phyloP scores from a whole-genome alignment of 2,888 invertebrate species.

The Athalia rosae region DNA sequence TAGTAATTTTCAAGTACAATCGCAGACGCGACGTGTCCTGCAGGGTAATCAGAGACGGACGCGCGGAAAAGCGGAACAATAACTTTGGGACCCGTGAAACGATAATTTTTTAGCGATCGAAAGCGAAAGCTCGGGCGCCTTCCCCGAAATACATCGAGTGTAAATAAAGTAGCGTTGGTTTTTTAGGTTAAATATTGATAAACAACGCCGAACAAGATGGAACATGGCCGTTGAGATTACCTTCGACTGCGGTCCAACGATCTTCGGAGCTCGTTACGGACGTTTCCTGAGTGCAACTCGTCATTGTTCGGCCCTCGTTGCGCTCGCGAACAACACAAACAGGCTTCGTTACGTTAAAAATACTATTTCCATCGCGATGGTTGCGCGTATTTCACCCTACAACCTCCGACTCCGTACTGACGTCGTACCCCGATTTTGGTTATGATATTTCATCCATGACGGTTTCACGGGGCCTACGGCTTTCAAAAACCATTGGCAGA shows the following conservation, averaged over 20 bases:
- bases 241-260: conserved; percentile 33
- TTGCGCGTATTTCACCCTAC: background rate
- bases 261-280: conserved; percentile 31
- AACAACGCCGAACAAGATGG: conserved; percentile 44
- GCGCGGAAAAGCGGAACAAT: too few species aligned
- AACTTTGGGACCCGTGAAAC: too few species aligned
- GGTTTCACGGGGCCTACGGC: conserved; percentile 10
- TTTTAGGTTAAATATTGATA: conserved; percentile 51
- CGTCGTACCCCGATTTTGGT: conserved; percentile 3
- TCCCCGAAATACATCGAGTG: too few species aligned
- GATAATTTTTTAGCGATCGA: too few species aligned
- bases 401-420: conserved; percentile 22
- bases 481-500: background rate
- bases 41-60: too few species aligned
- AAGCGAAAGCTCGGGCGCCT: too few species aligned
- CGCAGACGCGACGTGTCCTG: too few species aligned
- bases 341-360: conserved; percentile 6
- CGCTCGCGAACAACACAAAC: conserved; percentile 6
- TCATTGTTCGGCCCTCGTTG: conserved; percentile 16
- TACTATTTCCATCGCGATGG: conserved; percentile 30
- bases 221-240: conserved; percentile 41
- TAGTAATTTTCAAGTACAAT: too few species aligned
- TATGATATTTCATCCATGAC: conserved; percentile 32
- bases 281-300: conserved; percentile 42
- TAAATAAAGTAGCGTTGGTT: conserved; percentile 17